A percentile compares a stretch with the other conserved stretches of the same genome.
Conservation (phyloP, 2,888 invertebrate genomes). For the Embidobia sp. region DNA sequence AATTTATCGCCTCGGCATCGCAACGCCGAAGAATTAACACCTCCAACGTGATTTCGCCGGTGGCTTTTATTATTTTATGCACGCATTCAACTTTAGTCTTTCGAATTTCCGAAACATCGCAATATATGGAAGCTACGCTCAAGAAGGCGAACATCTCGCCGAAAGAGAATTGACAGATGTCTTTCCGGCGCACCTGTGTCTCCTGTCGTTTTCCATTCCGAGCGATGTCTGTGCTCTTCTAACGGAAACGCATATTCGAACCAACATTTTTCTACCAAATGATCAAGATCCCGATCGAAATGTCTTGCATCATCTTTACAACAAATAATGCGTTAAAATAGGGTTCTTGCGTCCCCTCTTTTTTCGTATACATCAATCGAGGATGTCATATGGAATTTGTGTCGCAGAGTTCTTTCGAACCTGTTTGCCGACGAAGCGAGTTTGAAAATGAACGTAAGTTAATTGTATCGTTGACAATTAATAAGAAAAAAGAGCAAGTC, state of each 20-base stretch:
- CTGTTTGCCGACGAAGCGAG: too few relatives aligned
- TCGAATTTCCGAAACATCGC: constrained; percentile 56
- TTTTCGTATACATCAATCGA: constrained; percentile 16
- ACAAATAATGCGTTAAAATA: constrained; percentile 52
- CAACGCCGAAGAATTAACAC: constrained; percentile 27
- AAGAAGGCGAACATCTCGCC: constrained; percentile 56
- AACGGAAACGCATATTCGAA: constrained; percentile 57
- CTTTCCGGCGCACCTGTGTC: constrained; percentile 63
- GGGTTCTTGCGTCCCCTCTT: constrained; percentile 10
- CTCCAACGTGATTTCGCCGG: constrained; percentile 27
- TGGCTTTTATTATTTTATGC: constrained; percentile 47
- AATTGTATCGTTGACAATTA: too few relatives aligned
- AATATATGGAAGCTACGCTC: constrained; percentile 58
- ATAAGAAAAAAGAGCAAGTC: too few relatives aligned
- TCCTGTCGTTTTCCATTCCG: constrained; percentile 61
- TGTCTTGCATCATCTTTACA: constrained; percentile 49
- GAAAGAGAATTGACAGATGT: constrained; percentile 67
- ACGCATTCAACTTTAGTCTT: constrained; percentile 58
- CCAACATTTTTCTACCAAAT: constrained; percentile 56
- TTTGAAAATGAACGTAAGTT: too few relatives aligned
- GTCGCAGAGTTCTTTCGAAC: too few relatives aligned
- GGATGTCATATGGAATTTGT: neutral
- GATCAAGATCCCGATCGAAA: constrained; percentile 53
- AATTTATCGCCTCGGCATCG: too few relatives aligned
- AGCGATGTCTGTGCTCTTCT: constrained; percentile 39